Percentiles rank a stretch among this genome's conserved stretches.
Evolutionary conservation across 2,113 vertebrate species (phyloP).

Genomic region (Zootoca vivipara): DNA sequence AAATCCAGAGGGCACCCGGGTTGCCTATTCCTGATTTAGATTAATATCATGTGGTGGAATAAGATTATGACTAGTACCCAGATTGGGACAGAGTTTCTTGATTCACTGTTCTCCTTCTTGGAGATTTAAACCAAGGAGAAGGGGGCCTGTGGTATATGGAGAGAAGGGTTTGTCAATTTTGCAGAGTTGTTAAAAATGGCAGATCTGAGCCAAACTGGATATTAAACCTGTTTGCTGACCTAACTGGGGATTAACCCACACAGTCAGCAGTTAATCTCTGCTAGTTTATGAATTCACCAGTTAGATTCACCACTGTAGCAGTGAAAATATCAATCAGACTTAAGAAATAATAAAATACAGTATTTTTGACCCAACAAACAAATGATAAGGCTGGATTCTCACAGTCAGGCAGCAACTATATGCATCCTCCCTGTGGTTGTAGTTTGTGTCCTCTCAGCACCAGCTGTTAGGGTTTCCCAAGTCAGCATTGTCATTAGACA

Average conservation of each 20-base stretch:
- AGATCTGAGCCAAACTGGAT: not conserved
- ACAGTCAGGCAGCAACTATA: constrained; percentile 18
- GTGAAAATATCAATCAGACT: not conserved
- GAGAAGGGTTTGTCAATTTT: not conserved
- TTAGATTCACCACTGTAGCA: not conserved
- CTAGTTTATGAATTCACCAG: constrained; percentile 18
- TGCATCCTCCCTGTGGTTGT: constrained; percentile 42
- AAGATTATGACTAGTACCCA: not conserved
- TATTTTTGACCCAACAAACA: not conserved
- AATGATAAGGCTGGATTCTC: constrained; percentile 16
- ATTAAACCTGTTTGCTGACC: not conserved
- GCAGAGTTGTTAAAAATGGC: not conserved
- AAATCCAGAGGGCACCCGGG: too few relatives aligned
- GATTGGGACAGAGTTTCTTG: too few relatives aligned
- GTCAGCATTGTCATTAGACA: constrained; percentile 27
- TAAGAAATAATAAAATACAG: constrained; percentile 18
- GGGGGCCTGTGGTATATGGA: not conserved
- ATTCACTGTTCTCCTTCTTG: not conserved
- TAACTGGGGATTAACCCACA: not conserved
- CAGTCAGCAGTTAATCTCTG: not conserved
- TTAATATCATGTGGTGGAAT: not conserved
- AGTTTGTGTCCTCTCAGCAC: constrained; percentile 62
- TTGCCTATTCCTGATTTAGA: not conserved
- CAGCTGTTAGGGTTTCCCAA: constrained; percentile 65
- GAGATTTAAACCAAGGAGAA: not conserved